These are phyloP conservation scores for Sebastes fasciatus DNA, from an alignment of 2,113 vertebrate genomes.

Conservation along the genomic window DNA sequence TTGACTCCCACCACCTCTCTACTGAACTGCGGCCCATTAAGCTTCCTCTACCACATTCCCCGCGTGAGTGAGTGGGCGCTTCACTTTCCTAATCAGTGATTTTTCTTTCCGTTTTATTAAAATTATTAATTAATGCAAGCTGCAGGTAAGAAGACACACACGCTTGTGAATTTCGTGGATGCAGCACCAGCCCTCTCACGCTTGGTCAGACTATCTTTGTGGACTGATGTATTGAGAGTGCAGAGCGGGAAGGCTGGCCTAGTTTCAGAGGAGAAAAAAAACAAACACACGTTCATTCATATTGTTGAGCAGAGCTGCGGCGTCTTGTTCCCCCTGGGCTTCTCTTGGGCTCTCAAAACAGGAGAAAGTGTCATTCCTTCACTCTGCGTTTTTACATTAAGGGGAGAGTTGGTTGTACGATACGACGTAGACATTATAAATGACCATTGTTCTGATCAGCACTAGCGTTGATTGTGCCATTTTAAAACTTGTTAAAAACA, in stretches of 20 bases:
- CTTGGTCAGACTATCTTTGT: neutral
- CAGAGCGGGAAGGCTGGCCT: constrained; percentile 21
- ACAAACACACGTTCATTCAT: constrained; percentile 5
- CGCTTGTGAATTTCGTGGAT: neutral
- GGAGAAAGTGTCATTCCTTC: constrained; percentile 44
- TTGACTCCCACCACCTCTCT: constrained; percentile 7
- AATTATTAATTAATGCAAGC: neutral
- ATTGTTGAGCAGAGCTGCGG: constrained; percentile 33
- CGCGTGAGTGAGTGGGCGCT: neutral
- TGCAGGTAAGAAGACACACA: constrained; percentile 4
- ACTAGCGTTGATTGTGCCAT: constrained; percentile 55
- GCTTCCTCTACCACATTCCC: constrained; percentile 42
- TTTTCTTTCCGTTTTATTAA: neutral
- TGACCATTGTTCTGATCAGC: constrained; percentile 62
- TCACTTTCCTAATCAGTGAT: constrained; percentile 11
- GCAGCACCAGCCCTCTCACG: constrained; percentile 20
- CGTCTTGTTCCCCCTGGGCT: constrained; percentile 21
- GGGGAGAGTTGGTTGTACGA: constrained; percentile 60
- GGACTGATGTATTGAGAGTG: neutral
- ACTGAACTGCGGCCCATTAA: constrained; percentile 7
- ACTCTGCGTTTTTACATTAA: constrained; percentile 33
- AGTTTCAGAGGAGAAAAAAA: constrained; percentile 22
- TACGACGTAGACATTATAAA: constrained; percentile 61
- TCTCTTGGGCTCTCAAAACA: constrained; percentile 41
- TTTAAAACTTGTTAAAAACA: constrained; percentile 40